These are phyloP conservation scores for Cetonia aurata DNA, from an alignment of 2,888 invertebrate genomes.

Conservation along the genomic window DNA sequence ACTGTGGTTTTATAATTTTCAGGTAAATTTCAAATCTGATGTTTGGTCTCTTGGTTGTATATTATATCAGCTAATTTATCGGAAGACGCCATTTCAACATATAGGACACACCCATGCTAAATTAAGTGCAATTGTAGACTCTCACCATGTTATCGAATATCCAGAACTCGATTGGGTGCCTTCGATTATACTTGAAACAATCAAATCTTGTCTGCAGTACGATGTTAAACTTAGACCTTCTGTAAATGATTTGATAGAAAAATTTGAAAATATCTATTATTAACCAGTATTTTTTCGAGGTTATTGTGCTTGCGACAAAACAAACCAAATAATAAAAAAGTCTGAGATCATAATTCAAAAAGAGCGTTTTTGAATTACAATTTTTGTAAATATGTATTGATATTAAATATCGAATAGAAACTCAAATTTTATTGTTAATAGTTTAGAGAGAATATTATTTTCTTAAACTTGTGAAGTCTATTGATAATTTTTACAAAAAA, in stretches of 20 bases:
- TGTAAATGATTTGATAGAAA: constrained; percentile 77
- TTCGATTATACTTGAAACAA: constrained; percentile 72
- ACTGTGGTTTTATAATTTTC: constrained; percentile 50
- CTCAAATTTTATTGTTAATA: no score
- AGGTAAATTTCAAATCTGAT: constrained; percentile 93
- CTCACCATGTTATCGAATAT: constrained; percentile 80
- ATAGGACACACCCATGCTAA: constrained; percentile 80
- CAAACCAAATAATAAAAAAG: neutral
- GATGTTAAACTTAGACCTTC: constrained; percentile 81
- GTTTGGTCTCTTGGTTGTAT: constrained; percentile 99
- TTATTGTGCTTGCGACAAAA: neutral
- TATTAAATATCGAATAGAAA: neutral
- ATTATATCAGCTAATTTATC: constrained; percentile 91
- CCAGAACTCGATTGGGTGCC: constrained; percentile 72
- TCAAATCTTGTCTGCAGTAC: constrained; percentile 80
- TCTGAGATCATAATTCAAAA: neutral
- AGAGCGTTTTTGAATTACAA: neutral
- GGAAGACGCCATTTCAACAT: constrained; percentile 91
- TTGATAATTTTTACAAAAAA: no score
- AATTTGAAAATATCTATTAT: constrained; percentile 36
- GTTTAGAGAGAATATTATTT: no score
- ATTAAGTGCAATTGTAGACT: constrained; percentile 82
- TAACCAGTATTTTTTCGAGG: neutral
- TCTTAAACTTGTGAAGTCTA: no score
- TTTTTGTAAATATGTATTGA: constrained; percentile 4